Evolutionary conservation across 2,797 vertebrate genomes (phyloP), one percentile per base, ranked within the genome.

Genomic region (Betta splendens): DNA sequence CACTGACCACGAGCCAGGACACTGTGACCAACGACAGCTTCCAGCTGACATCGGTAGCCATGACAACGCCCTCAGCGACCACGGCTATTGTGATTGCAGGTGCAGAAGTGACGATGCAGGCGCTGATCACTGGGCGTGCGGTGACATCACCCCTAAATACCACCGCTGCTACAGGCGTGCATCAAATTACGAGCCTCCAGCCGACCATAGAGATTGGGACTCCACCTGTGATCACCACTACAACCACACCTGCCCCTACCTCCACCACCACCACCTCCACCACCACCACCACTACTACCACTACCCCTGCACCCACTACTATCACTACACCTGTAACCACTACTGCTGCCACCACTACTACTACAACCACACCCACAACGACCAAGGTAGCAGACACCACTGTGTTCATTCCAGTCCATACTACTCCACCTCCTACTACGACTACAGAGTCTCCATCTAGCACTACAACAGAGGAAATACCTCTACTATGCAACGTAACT

Each of bases 401-500:
- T 7, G 21, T 64, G 65, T 43, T 69, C 31, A 21, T 79, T 18
- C 64, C 52, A 1, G 51, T 60, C 11, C 63, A 23, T 36, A 91
- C 92, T 8, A 86, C 82, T 7, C 89, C 80, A 63, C 80, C 91
- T 47, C 79, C 63, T 2, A 79, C 93, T 39, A 91, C 90, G 17
- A 82, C 82, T 42, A 72, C 82, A 47, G 78, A 72, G 40, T 60
- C 77, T 58, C 80, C 83, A 1, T 62, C 89, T 18, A 88, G 87
- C 26, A 88, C 93, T 39, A 83, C 85, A 39, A 87, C 89, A 12
- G 89, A 90, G 49, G 89, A 87, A n/a, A 78, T 89, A 56, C 79
- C 80, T 35, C 73, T 95, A 56, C 94, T 95, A 5, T 99, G 97
- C 85, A 95, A 93, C 18, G 90, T 96, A 78, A 98, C 97, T 0